Percentiles rank a stretch among this genome's conserved stretches.
Evolutionary conservation across 2,888 invertebrate genomes (phyloP).

Genomic region (Lymantria monacha): DNA sequence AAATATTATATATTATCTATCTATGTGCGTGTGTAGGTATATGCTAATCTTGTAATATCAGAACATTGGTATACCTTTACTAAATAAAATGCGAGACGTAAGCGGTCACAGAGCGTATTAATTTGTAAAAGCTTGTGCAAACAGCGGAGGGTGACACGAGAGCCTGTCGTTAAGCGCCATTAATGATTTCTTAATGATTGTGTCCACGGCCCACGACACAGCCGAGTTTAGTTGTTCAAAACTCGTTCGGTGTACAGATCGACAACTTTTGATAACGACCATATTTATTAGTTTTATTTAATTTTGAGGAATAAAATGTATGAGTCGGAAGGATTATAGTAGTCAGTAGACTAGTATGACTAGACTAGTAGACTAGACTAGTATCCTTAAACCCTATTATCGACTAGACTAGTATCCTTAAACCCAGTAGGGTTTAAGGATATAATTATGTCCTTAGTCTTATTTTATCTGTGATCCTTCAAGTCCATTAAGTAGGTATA

Average conservation of each 20-base stretch:
- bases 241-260: conserved; percentile 2
- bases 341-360: no score
- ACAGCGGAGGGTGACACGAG: conserved; percentile 38
- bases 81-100: conserved; percentile 10
- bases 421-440: no score
- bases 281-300: neutral
- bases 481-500: no score
- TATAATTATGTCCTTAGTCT: no score
- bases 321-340: neutral
- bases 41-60: no score
- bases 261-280: neutral
- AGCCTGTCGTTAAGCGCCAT: conserved; percentile 45
- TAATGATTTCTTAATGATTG: conserved; percentile 68
- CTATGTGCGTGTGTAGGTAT: no score
- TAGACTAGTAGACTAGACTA: no score
- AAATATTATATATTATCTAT: no score
- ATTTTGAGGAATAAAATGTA: neutral
- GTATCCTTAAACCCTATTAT: no score
- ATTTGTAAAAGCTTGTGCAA: conserved; percentile 32
- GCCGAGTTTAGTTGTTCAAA: neutral
- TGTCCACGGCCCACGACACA: conserved; percentile 22
- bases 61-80: no score
- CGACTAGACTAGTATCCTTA: no score
- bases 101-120: conserved; percentile 8
- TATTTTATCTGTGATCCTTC: no score